Base-by-base conservation (phyloP, 2,113 vertebrate genomes). In the Oreochromis niloticus region DNA sequence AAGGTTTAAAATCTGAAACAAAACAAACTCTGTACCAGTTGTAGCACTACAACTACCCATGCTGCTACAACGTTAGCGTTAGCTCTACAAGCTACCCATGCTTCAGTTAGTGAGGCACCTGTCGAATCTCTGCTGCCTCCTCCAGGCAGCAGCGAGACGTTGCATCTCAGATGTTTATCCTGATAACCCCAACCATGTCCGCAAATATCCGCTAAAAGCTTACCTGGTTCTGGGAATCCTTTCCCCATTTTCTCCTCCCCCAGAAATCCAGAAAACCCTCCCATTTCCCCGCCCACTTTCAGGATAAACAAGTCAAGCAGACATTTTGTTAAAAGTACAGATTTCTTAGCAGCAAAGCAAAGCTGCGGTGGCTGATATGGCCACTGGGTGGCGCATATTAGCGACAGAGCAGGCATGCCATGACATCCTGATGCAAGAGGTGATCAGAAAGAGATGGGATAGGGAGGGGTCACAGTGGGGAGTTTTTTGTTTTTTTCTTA, bases 111-210 rank as follows among this genome's bases (percentile, higher is more conserved):
- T 91, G 68, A 88, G 85, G 78, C 84, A 22, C 79, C 91, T 79
- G 73, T 81, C 19, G 27, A 83, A 86, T 93, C 85, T 88, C 81
- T 88, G 84, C 63, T 41, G 89, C 90, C 89, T n/a, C 85, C 89
- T 79, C 50, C 78, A 86, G 95, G 91, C 83, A 63, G 86, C 87
- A 66, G 75, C 14, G n/a, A 89, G 84, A 89, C n/a, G 78, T 95
- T 96, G 95, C 95, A 96, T 95, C 96, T 91, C 96, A 95, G 93
- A 94, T 93, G 96, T 96, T 97, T 97, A 97, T 97, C 96, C 96
- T 96, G 96, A 95, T 87, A 39, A 54, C 27, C 46, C 13, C 54
- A 6, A 56, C 7, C 63, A 6, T 63, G 46, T 82, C 59, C 32
- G 22, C 10, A 83, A 46, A 79, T 7, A 5, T 19, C 79, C 87